phyloP scores from a whole-genome alignment of 1,140 invertebrate species.

The Tetramorium parvispinum region DNA sequence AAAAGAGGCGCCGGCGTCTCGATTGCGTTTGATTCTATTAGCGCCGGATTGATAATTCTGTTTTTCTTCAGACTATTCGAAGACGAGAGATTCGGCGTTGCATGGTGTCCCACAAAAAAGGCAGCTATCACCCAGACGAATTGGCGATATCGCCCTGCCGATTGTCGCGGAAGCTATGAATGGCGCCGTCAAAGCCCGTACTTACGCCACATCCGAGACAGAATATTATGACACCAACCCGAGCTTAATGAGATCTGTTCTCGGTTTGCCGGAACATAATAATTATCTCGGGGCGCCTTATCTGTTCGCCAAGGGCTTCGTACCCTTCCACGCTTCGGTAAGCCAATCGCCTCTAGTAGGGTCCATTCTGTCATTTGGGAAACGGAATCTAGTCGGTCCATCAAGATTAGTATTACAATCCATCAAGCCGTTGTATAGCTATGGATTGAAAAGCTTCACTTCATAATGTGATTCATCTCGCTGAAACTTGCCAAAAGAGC shows the following conservation, averaged over 20 bases:
- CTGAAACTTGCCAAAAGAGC: not conserved
- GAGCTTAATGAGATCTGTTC: not conserved
- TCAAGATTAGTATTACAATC: not conserved
- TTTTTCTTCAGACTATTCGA: not conserved
- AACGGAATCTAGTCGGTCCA: not conserved
- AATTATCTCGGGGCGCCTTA: not conserved
- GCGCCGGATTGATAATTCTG: not conserved
- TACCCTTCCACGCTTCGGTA: not conserved
- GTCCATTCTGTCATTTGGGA: not conserved
- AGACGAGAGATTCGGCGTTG: not conserved
- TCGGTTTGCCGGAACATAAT: not conserved
- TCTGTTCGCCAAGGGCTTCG: not conserved
- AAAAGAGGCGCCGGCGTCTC: not conserved
- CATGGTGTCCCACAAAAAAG: slow-evolving; percentile 29
- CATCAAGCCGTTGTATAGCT: not conserved
- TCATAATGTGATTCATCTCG: not conserved
- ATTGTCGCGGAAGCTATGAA: slow-evolving; percentile 1
- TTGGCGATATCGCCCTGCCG: slow-evolving; percentile 10
- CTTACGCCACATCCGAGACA: not conserved
- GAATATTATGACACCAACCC: not conserved
- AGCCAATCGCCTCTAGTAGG: slow-evolving; percentile 7
- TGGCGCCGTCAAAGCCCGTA: not conserved
- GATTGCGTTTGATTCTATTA: not conserved
- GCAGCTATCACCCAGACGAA: not conserved
- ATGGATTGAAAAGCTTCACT: not conserved